Conservation (phyloP, 23 tunicate species). For the Styela clava region DNA sequence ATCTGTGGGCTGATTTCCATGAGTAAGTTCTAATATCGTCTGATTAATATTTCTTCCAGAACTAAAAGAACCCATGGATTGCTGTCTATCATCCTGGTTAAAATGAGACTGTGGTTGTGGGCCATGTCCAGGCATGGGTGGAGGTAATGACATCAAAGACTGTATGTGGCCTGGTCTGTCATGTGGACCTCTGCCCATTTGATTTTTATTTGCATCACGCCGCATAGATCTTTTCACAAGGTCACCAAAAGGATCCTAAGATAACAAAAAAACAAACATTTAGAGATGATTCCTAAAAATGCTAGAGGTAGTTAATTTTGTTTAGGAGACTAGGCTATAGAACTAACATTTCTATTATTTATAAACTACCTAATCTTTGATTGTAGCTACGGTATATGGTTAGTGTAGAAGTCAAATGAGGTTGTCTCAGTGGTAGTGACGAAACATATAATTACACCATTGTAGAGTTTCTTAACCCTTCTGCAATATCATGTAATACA, state of each 20-base stretch:
- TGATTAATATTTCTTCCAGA: neutral
- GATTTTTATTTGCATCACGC: slow-evolving; percentile 39
- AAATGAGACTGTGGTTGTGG: neutral
- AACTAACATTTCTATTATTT: too few species aligned
- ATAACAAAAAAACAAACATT: neutral
- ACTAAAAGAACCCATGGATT: neutral
- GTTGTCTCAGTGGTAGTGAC: neutral
- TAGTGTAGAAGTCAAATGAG: too few species aligned
- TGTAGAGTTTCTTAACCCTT: too few species aligned
- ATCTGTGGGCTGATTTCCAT: slow-evolving; percentile 57
- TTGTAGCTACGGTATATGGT: too few species aligned
- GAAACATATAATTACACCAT: too few species aligned
- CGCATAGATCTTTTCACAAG: slow-evolving; percentile 29
- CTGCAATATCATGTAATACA: neutral
- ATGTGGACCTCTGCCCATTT: slow-evolving; percentile 26
- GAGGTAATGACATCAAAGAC: slow-evolving; percentile 3
- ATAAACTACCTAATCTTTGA: too few species aligned
- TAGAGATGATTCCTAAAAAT: too few species aligned
- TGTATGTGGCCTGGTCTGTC: slow-evolving; percentile 22
- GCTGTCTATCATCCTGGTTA: neutral
- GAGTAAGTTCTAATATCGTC: slow-evolving; percentile 17
- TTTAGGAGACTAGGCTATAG: too few species aligned
- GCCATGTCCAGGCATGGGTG: neutral
- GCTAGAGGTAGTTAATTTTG: too few species aligned
- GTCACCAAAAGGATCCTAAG: slow-evolving; percentile 85